A percentile compares a stretch with the other conserved stretches of the same genome.
Evolutionary conservation across 2,797 vertebrate species (phyloP).

Genomic region (Epinephelus coioides): DNA sequence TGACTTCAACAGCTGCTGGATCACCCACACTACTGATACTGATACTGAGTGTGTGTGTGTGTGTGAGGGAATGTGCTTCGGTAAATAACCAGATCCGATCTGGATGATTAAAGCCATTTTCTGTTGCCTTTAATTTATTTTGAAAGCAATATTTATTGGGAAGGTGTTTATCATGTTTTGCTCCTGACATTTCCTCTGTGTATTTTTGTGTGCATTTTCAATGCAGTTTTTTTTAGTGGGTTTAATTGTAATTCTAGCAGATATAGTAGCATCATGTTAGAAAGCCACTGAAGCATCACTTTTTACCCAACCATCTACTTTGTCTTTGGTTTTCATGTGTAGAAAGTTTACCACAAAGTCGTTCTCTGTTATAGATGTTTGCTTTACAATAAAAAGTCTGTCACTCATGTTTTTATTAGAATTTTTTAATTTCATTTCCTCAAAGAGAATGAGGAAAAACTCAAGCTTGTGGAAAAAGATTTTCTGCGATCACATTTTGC

Average conservation of each 20-base stretch:
- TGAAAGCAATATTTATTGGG: conserved; percentile 68
- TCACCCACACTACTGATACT: conserved; percentile 25
- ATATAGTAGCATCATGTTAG: conserved; percentile 47
- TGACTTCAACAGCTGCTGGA: conserved; percentile 44
- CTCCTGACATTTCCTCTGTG: conserved; percentile 26
- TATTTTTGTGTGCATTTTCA: conserved; percentile 30
- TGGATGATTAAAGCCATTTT: conserved; percentile 52
- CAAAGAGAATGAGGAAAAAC: neutral
- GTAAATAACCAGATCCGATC: conserved; percentile 37
- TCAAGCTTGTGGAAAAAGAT: neutral
- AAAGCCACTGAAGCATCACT: conserved; percentile 25
- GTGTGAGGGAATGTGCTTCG: conserved; percentile 33
- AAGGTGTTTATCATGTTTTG: conserved; percentile 38
- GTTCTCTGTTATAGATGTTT: conserved; percentile 35
- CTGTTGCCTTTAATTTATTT: conserved; percentile 65
- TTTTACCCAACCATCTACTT: conserved; percentile 32
- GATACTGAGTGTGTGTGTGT: conserved; percentile 8
- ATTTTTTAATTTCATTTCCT: conserved; percentile 12
- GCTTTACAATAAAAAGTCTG: conserved; percentile 69
- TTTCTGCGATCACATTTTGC: conserved; percentile 8
- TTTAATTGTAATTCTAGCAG: conserved; percentile 33
- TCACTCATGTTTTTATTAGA: neutral
- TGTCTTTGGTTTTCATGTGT: conserved; percentile 35
- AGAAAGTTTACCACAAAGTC: conserved; percentile 23
- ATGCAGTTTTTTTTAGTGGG: conserved; percentile 17